Evolutionary conservation across 1,140 invertebrate species (phyloP).

Genomic region (Argopecten irradians): DNA sequence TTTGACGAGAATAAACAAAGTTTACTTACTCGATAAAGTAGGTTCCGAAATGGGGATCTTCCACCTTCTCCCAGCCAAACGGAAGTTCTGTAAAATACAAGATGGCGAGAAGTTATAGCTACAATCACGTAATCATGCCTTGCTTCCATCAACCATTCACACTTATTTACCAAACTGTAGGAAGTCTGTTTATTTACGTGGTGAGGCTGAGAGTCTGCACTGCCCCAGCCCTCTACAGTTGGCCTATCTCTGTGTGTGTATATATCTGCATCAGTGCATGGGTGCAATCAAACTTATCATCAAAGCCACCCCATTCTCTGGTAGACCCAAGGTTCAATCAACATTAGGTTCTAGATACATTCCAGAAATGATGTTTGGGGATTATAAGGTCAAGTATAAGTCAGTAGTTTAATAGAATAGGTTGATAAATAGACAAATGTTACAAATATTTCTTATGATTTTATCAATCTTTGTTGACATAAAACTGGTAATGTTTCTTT

Average conservation of each 20-base stretch:
- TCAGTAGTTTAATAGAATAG: no score
- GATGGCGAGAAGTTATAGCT: conserved; percentile 32
- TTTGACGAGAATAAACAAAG: not conserved
- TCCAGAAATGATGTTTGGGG: no score
- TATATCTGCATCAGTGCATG: not conserved
- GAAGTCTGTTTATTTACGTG: not conserved
- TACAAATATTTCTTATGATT: no score
- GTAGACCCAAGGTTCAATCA: not conserved
- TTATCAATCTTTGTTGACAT: no score
- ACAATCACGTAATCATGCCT: not conserved
- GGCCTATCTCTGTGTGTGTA: not conserved
- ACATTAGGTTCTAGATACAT: not conserved
- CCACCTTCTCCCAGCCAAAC: conserved; percentile 99
- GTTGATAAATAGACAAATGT: no score
- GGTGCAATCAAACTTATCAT: conserved; percentile 4
- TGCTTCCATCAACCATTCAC: not conserved
- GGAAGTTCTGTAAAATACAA: conserved; percentile 85
- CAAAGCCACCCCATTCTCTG: not conserved
- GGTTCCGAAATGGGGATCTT: conserved; percentile 97
- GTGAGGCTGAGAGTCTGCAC: not conserved
- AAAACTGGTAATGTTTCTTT: not conserved
- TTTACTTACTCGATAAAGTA: conserved; percentile 94
- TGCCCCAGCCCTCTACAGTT: not conserved
- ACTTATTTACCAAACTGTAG: conserved; percentile 11
- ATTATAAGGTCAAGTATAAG: no score